These are phyloP conservation scores for Synchiropus splendidus DNA, from an alignment of 2,113 vertebrate species.

Conservation along the genomic window DNA sequence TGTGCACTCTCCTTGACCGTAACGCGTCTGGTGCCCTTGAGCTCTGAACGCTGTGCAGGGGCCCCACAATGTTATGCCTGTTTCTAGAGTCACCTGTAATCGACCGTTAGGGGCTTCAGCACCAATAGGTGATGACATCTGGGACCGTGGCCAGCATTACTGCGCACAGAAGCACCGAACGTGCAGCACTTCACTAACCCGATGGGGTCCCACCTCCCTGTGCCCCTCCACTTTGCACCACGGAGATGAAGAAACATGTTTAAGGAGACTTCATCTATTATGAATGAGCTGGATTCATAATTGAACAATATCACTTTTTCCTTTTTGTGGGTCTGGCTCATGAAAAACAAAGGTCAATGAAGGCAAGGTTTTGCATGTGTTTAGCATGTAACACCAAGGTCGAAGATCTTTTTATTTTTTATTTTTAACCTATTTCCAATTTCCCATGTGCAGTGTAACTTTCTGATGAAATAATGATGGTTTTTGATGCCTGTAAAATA, in stretches of 20 bases:
- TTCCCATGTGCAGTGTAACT: background rate
- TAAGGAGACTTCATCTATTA: slow-evolving; percentile 72
- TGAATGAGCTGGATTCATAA: slow-evolving; percentile 81
- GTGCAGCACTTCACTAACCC: background rate
- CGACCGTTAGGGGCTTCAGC: slow-evolving; percentile 47
- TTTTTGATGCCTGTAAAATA: too few species aligned
- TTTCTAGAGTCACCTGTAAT: slow-evolving; percentile 51
- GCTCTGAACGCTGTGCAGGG: slow-evolving; percentile 18
- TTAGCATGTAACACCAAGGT: background rate
- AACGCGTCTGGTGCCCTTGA: slow-evolving; percentile 53
- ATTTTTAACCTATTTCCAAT: too few species aligned
- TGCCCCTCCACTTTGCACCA: slow-evolving; percentile 11
- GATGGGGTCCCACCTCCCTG: slow-evolving; percentile 18
- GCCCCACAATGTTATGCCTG: slow-evolving; percentile 33
- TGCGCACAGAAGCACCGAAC: slow-evolving; percentile 41
- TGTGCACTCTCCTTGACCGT: slow-evolving; percentile 38
- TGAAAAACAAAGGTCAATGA: slow-evolving; percentile 80
- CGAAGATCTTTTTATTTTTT: too few species aligned
- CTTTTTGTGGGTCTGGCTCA: slow-evolving; percentile 75
- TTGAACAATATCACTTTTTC: slow-evolving; percentile 81
- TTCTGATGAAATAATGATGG: background rate
- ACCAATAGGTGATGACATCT: slow-evolving; percentile 58
- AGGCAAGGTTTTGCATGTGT: slow-evolving; percentile 56
- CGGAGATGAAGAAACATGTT: slow-evolving; percentile 35
- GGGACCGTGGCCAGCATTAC: slow-evolving; percentile 53